These are phyloP conservation scores for Xyrichtys novacula DNA, from an alignment of 2,797 vertebrate genomes.

Conservation along the genomic window DNA sequence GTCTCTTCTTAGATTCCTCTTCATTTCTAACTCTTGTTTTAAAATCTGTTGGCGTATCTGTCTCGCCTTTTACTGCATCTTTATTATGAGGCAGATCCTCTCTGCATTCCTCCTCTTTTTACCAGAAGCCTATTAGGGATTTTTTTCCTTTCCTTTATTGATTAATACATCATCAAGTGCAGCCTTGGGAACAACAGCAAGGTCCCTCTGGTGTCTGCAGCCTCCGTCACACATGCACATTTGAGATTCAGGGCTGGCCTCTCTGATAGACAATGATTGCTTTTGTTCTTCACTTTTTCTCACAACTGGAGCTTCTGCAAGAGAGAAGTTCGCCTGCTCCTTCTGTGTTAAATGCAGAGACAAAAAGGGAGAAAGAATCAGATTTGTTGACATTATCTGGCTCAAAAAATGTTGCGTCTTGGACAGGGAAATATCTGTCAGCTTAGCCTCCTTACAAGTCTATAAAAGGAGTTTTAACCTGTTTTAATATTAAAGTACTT, in stretches of 20 bases:
- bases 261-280: constrained; percentile 56
- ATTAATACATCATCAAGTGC: constrained; percentile 61
- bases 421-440: background rate
- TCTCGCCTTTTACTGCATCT: constrained; percentile 9
- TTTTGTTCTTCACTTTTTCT: constrained; percentile 40
- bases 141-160: constrained; percentile 59
- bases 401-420: constrained; percentile 8
- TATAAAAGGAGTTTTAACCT: constrained; percentile 46
- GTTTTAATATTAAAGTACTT: constrained; percentile 54
- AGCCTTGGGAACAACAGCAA: constrained; percentile 25
- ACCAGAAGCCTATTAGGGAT: constrained; percentile 43
- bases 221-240: constrained; percentile 39
- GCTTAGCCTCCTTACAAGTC: constrained; percentile 24
- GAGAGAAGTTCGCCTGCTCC: constrained; percentile 5
- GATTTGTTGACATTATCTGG: constrained; percentile 17
- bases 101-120: constrained; percentile 9
- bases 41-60: constrained; percentile 9
- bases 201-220: constrained; percentile 31
- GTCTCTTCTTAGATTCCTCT: background rate
- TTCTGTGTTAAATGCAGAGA: constrained; percentile 8
- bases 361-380: constrained; percentile 5
- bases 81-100: constrained; percentile 36
- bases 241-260: constrained; percentile 49
- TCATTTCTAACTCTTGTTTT: constrained; percentile 18
- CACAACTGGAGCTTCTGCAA: constrained; percentile 2